phyloP scores from a whole-genome alignment of 2,888 invertebrate genomes.

The Drosophila ochracea region DNA sequence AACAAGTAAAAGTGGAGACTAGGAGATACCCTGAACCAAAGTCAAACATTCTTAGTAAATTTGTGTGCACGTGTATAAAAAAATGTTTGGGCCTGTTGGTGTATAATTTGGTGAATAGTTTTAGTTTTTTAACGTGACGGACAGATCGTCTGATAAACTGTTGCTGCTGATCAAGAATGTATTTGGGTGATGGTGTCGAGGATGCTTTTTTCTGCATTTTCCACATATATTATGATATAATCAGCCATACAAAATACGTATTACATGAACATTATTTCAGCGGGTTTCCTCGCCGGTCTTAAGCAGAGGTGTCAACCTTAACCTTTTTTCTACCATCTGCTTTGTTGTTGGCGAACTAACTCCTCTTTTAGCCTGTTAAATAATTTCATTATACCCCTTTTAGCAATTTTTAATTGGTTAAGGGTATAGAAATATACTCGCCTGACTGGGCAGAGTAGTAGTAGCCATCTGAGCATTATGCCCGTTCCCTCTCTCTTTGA shows the following conservation, averaged over 20 bases:
- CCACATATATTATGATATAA: neutral
- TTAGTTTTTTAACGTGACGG: neutral
- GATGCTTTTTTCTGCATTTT: neutral
- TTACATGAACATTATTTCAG: neutral
- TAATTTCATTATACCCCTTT: neutral
- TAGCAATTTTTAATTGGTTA: neutral
- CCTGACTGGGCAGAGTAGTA: neutral
- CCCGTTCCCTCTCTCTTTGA: slow-evolving; percentile 9
- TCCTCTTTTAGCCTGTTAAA: neutral
- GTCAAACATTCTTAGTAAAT: neutral
- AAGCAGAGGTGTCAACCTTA: neutral
- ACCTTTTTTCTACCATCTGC: neutral
- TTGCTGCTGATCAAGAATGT: neutral
- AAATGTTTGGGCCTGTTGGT: neutral
- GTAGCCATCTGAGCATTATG: slow-evolving; percentile 5
- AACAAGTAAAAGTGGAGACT: neutral
- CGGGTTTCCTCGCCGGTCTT: neutral
- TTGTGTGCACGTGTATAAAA: neutral
- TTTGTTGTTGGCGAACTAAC: neutral
- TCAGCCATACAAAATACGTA: neutral
- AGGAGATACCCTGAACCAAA: neutral
- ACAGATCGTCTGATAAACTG: neutral
- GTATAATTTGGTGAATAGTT: neutral
- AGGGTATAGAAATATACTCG: neutral
- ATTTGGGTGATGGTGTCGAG: neutral